These are phyloP conservation scores for Ailurus styani DNA, from an alignment of 2,113 vertebrate genomes.

Conservation along the genomic window DNA sequence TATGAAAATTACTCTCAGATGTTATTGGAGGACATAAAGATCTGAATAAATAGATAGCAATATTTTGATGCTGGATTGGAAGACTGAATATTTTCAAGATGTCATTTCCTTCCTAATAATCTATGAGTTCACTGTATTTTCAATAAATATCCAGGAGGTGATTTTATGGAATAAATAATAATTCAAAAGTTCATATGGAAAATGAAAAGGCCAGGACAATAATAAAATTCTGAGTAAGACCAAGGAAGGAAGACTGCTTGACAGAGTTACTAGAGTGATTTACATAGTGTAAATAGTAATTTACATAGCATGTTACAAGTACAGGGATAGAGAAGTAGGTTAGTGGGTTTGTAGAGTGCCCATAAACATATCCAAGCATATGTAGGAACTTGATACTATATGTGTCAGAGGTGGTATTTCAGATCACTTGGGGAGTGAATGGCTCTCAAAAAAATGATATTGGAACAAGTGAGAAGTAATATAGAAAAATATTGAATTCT, in stretches of 20 bases:
- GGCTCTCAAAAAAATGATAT: not conserved
- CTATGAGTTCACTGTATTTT: not conserved
- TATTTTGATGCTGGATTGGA: not conserved
- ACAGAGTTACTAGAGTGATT: not conserved
- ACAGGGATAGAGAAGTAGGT: not conserved
- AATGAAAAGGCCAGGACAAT: not conserved
- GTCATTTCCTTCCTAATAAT: not conserved
- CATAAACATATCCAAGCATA: not conserved
- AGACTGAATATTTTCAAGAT: not conserved
- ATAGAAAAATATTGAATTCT: not conserved
- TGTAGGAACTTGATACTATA: not conserved
- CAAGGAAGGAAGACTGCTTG: not conserved
- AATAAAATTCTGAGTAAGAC: not conserved
- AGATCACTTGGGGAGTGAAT: not conserved
- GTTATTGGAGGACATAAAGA: not conserved
- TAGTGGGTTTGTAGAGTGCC: not conserved
- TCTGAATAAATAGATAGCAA: not conserved
- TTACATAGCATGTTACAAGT: not conserved
- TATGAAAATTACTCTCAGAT: not conserved
- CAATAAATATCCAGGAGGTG: not conserved
- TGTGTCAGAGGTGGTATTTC: not conserved
- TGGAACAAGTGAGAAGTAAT: not conserved
- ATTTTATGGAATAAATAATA: not conserved
- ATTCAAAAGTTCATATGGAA: not conserved
- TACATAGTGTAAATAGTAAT: not conserved